phyloP scores from a whole-genome alignment of 2,888 invertebrate species.

The Cecidostiba fungosa region DNA sequence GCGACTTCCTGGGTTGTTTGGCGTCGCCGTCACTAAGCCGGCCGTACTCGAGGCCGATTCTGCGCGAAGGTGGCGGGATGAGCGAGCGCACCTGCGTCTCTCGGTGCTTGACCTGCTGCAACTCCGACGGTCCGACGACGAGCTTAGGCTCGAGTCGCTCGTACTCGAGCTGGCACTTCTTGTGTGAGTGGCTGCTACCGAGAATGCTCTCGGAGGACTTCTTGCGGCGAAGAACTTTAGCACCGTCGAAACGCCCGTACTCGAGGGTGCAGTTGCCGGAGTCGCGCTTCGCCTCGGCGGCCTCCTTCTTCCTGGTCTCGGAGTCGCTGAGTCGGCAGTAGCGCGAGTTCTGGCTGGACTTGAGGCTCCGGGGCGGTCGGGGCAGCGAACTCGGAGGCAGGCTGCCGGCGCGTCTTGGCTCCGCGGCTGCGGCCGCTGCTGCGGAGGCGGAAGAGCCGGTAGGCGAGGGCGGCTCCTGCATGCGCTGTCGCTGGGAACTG shows the following conservation, averaged over 20 bases:
- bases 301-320: conserved; percentile 76
- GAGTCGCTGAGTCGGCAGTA: conserved; percentile 78
- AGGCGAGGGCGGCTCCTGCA: conserved; percentile 79
- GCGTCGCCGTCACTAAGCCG: conserved; percentile 81
- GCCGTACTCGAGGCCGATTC: conserved; percentile 82
- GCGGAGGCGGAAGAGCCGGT: conserved; percentile 26
- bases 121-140: conserved; percentile 59
- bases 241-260: conserved; percentile 74
- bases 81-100: conserved; percentile 81
- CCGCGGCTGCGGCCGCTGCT: conserved; percentile 44
- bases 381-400: conserved; percentile 88
- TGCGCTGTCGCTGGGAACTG: conserved; percentile 88
- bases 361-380: conserved; percentile 84
- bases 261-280: conserved; percentile 78
- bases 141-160: conserved; percentile 82
- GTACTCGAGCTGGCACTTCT: conserved; percentile 83
- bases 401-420: conserved; percentile 80
- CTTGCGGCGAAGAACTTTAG: conserved; percentile 73
- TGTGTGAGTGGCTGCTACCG: conserved; percentile 60
- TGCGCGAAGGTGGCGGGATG: conserved; percentile 82
- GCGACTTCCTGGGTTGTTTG: conserved; percentile 57
- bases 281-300: conserved; percentile 73
- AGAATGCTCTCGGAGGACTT: conserved; percentile 72
- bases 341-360: conserved; percentile 73
- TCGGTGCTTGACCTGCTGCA: conserved; percentile 76